Conservation (phyloP, 2,888 invertebrate species). For the Pseudococcus longispinus region DNA sequence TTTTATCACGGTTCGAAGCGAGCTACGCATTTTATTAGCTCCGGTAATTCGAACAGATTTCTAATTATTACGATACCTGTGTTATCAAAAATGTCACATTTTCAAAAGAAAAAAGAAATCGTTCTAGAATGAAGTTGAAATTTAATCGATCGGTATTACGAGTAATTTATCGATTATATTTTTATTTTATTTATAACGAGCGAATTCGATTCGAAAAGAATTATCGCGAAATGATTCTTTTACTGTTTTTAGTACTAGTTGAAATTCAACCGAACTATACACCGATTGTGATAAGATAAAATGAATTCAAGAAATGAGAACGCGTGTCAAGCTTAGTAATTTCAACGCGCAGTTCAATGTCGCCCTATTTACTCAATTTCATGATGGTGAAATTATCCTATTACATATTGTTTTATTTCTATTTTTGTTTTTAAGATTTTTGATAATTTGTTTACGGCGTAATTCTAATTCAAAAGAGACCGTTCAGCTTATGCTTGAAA, state of each 20-base stretch:
- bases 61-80: neutral
- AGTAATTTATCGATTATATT: neutral
- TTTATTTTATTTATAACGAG: neutral
- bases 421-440: neutral
- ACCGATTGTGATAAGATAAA: conserved; percentile 27
- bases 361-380: conserved; percentile 23
- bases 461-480: neutral
- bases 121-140: neutral
- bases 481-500: neutral
- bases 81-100: neutral
- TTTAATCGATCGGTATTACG: neutral
- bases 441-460: neutral
- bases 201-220: neutral
- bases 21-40: neutral
- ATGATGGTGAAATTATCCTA: neutral
- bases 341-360: conserved; percentile 2
- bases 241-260: neutral
- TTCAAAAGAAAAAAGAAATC: neutral
- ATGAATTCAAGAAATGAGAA: neutral
- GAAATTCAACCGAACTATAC: neutral
- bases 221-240: neutral
- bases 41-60: neutral
- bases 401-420: neutral
- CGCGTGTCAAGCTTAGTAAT: conserved; percentile 2
- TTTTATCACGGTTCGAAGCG: neutral